These are phyloP conservation scores for Leucoraja erinaceus DNA, from an alignment of 2,113 vertebrate species.

Conservation along the genomic window DNA sequence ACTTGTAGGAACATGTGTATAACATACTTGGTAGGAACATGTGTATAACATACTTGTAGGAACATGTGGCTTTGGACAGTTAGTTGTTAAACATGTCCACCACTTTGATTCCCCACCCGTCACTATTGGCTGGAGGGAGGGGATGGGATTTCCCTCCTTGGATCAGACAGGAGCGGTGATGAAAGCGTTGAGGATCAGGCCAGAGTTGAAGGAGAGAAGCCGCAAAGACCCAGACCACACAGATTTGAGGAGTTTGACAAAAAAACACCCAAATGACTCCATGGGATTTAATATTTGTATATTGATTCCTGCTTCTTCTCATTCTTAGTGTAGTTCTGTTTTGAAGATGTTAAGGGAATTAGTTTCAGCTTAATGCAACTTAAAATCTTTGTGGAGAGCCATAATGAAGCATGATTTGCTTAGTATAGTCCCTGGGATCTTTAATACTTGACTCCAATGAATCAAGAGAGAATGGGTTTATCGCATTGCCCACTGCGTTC, in stretches of 20 bases:
- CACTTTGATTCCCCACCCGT: not conserved
- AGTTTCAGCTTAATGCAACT: not conserved
- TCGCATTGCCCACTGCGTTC: not conserved
- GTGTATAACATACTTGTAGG: too few species aligned
- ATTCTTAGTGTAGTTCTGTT: not conserved
- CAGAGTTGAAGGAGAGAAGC: too few species aligned
- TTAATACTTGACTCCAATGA: not conserved
- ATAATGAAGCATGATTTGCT: not conserved
- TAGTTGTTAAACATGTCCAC: not conserved
- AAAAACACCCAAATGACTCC: not conserved
- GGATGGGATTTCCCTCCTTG: too few species aligned
- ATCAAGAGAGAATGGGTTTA: not conserved
- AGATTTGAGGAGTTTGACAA: too few species aligned
- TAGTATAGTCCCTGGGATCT: not conserved
- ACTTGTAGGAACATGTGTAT: too few species aligned
- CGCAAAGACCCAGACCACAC: too few species aligned
- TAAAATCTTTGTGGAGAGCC: not conserved
- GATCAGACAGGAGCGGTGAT: too few species aligned
- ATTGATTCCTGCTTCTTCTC: too few species aligned
- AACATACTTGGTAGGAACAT: not conserved
- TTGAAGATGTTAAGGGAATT: not conserved
- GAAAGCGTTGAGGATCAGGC: too few species aligned
- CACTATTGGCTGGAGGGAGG: not conserved
- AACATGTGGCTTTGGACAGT: not conserved
- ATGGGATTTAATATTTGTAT: not conserved